Conservation (phyloP, 2,888 invertebrate species). For the Erebia aethiops region DNA sequence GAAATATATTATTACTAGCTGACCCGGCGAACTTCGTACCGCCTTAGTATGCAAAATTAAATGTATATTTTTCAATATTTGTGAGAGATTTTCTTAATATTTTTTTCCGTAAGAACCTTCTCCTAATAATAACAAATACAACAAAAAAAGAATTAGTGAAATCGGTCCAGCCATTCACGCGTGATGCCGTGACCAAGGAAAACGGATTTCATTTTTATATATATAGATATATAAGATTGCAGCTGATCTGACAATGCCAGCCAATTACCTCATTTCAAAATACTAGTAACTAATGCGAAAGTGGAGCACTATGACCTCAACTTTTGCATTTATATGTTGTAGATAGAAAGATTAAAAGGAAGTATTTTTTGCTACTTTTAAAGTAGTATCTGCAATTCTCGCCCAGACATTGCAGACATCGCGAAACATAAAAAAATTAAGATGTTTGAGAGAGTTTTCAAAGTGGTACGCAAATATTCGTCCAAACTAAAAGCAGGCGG, state of each 20-base stretch:
- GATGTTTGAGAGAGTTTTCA: slow-evolving; percentile 23
- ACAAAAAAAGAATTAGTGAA: too few relatives aligned
- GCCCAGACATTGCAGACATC: neutral
- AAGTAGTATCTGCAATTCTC: neutral
- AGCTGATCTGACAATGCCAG: neutral
- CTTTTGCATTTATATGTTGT: slow-evolving; percentile 7
- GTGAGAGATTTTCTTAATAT: too few relatives aligned
- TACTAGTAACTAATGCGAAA: neutral
- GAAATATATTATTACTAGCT: too few relatives aligned
- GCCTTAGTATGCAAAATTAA: too few relatives aligned
- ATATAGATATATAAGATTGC: too few relatives aligned
- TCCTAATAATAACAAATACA: too few relatives aligned
- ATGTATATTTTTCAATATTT: too few relatives aligned
- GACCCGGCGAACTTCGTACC: too few relatives aligned
- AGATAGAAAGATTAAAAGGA: neutral
- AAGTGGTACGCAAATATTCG: slow-evolving; percentile 30
- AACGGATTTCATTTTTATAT: too few relatives aligned
- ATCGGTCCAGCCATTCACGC: too few relatives aligned
- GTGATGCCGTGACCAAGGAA: too few relatives aligned
- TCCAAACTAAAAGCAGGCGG: slow-evolving; percentile 6
- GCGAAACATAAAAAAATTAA: slow-evolving; percentile 14
- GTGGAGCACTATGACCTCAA: neutral
- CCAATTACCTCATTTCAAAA: neutral
- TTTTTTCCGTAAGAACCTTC: too few relatives aligned
- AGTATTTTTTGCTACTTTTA: neutral